A percentile compares a stretch with the other conserved stretches of the same genome.
phyloP scores from a whole-genome alignment of 2,113 vertebrate species.

The Perca fluviatilis region DNA sequence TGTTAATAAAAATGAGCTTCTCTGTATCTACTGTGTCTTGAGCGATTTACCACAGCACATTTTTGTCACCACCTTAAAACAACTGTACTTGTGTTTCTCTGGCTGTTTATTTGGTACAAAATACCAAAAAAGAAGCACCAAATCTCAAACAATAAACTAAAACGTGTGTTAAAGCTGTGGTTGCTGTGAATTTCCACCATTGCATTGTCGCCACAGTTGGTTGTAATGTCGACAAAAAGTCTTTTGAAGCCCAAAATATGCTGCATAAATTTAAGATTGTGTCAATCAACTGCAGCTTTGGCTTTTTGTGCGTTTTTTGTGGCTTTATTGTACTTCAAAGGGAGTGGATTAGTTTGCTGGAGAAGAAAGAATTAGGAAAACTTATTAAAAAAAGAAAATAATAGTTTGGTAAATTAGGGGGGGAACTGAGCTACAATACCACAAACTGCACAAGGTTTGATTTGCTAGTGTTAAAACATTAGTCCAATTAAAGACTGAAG shows the following conservation, averaged over 20 bases:
- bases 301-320: constrained; percentile 1
- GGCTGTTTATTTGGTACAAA: background rate
- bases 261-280: constrained; percentile 20
- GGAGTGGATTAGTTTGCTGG: constrained; percentile 16
- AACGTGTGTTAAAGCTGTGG: background rate
- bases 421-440: background rate
- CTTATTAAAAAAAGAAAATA: constrained; percentile 1
- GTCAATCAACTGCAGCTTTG: constrained; percentile 34
- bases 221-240: background rate
- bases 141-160: background rate
- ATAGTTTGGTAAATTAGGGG: background rate
- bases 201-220: constrained; percentile 21
- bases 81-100: background rate
- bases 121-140: background rate
- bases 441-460: constrained; percentile 5
- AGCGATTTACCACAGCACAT: background rate
- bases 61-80: background rate
- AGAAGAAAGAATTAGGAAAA: constrained; percentile 30
- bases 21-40: background rate
- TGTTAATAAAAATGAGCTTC: background rate
- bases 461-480: background rate
- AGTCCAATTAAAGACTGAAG: constrained; percentile 3
- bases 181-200: background rate
- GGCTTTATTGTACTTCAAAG: constrained; percentile 30
- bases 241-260: constrained; percentile 46